Evolutionary conservation across 2,888 invertebrate genomes (phyloP).

Genomic region (Amiota minor): DNA sequence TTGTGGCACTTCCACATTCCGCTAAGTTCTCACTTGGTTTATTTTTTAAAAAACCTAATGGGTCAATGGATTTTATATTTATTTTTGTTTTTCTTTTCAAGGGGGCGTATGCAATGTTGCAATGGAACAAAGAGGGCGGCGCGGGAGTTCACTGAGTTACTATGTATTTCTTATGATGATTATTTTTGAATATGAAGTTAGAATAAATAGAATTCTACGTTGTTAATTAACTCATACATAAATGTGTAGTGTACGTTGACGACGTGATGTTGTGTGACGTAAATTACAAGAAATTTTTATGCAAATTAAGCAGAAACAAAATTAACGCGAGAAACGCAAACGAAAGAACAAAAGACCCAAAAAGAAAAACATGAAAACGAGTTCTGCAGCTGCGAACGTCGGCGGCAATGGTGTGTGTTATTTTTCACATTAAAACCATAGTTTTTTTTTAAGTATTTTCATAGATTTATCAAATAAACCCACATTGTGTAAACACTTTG

Average conservation of each 20-base stretch:
- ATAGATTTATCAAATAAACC: conserved; percentile 50
- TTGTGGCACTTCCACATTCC: conserved; percentile 88
- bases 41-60: conserved; percentile 30
- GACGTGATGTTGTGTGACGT: conserved; percentile 47
- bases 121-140: conserved; percentile 4
- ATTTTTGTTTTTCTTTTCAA: conserved; percentile 37
- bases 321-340: conserved; percentile 49
- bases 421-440: conserved; percentile 24
- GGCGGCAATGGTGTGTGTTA: conserved; percentile 32
- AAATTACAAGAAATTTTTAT: conserved; percentile 45
- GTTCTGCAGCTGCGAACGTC: conserved; percentile 33
- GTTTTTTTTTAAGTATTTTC: conserved; percentile 39
- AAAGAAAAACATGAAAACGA: conserved; percentile 59
- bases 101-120: conserved; percentile 39
- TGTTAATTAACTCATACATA: no score
- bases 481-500: conserved; percentile 34
- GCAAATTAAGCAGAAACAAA: conserved; percentile 52
- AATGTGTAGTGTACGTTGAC: not conserved
- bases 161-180: not conserved
- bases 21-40: conserved; percentile 31
- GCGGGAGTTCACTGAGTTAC: not conserved
- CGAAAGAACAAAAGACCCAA: conserved; percentile 52
- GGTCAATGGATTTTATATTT: conserved; percentile 37
- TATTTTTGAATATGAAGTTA: no score
- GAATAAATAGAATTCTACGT: no score